These are phyloP conservation scores for Drosophila suboccidentalis DNA, from an alignment of 2,888 invertebrate genomes.

Conservation along the genomic window DNA sequence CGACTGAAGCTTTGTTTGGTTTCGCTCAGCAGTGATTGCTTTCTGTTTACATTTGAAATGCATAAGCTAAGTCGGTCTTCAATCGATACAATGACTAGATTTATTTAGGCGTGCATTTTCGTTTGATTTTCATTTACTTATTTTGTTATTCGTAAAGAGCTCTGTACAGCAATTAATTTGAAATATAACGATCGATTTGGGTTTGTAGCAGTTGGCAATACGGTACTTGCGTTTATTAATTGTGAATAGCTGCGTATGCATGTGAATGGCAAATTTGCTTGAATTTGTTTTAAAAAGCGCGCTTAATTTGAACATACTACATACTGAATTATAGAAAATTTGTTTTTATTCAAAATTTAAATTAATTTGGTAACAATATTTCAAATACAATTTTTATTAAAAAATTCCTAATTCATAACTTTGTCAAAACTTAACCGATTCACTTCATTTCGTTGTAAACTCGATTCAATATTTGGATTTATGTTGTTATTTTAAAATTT, in stretches of 20 bases:
- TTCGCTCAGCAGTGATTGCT: conserved; percentile 11
- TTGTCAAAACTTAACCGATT: too few species aligned
- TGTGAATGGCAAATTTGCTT: conserved; percentile 19
- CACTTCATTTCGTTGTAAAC: too few species aligned
- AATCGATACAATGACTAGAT: not conserved
- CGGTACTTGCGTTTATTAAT: not conserved
- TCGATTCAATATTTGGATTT: too few species aligned
- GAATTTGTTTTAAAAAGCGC: not conserved
- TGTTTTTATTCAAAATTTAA: too few species aligned
- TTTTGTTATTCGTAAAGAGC: not conserved
- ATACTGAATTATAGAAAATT: not conserved
- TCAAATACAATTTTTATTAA: too few species aligned
- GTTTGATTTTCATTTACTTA: not conserved
- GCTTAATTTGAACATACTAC: not conserved
- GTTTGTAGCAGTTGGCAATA: not conserved
- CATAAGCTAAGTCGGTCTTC: conserved; percentile 3
- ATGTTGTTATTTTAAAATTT: too few species aligned
- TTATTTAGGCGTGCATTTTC: conserved; percentile 7
- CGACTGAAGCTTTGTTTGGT: conserved; percentile 32
- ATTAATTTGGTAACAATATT: too few species aligned
- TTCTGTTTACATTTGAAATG: conserved; percentile 47
- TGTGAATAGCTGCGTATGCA: conserved; percentile 8
- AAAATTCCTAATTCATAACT: too few species aligned
- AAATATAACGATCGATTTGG: conserved; percentile 28
- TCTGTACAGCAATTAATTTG: not conserved